These are phyloP conservation scores for Hoplias malabaricus DNA, from an alignment of 2,113 vertebrate genomes.

Conservation along the genomic window DNA sequence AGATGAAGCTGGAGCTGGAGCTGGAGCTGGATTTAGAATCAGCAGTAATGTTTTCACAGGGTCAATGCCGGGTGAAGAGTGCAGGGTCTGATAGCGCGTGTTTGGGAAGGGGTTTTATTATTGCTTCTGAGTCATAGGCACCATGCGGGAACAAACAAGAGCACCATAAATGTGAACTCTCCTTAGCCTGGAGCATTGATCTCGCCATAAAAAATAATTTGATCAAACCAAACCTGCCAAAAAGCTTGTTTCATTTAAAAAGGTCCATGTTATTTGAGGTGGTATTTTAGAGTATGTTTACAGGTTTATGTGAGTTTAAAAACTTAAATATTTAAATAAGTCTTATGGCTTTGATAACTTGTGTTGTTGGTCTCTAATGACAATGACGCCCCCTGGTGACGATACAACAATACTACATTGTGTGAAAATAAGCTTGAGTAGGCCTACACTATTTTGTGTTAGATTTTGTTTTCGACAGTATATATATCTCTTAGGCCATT, in stretches of 20 bases:
- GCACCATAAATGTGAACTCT: not conserved
- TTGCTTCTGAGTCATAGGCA: not conserved
- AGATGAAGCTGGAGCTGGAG: not conserved
- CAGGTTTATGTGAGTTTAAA: not conserved
- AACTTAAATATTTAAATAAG: not conserved
- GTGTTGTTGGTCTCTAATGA: not conserved
- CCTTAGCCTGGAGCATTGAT: not conserved
- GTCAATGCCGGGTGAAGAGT: not conserved
- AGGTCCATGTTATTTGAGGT: not conserved
- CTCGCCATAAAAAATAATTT: not conserved
- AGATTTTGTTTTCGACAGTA: not conserved
- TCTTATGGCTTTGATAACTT: not conserved
- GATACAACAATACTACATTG: not conserved
- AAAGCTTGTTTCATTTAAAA: not conserved
- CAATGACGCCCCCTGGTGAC: constrained; percentile 7
- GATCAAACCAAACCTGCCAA: not conserved
- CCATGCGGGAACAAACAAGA: not conserved
- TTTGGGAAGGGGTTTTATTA: not conserved
- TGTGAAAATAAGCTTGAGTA: not conserved
- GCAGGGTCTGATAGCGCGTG: not conserved
- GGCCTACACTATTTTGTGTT: not conserved
- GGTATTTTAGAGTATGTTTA: not conserved
- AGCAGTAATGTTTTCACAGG: not conserved
- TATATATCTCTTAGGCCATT: not conserved
- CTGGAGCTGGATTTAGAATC: not conserved